phyloP scores from a whole-genome alignment of 2,888 invertebrate species.

The Clistopyga incitator region DNA sequence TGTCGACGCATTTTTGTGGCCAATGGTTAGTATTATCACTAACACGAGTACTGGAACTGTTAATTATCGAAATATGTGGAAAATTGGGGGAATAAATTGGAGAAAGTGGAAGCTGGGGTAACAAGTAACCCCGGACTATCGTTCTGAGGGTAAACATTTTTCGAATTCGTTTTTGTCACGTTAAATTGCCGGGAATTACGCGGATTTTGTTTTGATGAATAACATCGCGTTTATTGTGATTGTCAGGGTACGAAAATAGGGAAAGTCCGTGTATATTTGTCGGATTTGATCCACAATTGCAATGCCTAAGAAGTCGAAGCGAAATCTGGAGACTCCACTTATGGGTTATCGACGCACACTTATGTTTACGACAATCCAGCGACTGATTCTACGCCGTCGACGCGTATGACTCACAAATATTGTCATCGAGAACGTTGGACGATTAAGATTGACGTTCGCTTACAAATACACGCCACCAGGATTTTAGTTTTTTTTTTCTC shows the following conservation, averaged over 20 bases:
- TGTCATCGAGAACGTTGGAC: not conserved
- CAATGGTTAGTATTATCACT: too few species aligned
- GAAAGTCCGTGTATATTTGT: not conserved
- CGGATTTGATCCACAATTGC: not conserved
- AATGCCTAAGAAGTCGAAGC: not conserved
- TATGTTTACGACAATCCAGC: not conserved
- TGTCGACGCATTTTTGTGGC: too few species aligned
- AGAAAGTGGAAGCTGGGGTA: too few species aligned
- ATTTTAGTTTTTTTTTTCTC: not conserved
- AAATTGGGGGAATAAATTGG: too few species aligned
- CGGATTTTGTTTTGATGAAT: too few species aligned
- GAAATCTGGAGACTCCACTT: not conserved
- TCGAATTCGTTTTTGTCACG: too few species aligned
- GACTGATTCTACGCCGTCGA: not conserved
- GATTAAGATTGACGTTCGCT: not conserved
- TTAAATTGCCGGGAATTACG: too few species aligned
- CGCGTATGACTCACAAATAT: conserved; percentile 6
- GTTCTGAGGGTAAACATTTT: too few species aligned
- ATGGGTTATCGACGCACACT: conserved; percentile 2
- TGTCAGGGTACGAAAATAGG: not conserved
- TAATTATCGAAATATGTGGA: too few species aligned
- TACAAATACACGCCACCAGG: not conserved
- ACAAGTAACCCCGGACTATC: too few species aligned
- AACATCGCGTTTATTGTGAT: not conserved
- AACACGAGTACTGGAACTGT: too few species aligned